phyloP scores from a whole-genome alignment of 1,140 invertebrate species.

The Aphelinus certus region DNA sequence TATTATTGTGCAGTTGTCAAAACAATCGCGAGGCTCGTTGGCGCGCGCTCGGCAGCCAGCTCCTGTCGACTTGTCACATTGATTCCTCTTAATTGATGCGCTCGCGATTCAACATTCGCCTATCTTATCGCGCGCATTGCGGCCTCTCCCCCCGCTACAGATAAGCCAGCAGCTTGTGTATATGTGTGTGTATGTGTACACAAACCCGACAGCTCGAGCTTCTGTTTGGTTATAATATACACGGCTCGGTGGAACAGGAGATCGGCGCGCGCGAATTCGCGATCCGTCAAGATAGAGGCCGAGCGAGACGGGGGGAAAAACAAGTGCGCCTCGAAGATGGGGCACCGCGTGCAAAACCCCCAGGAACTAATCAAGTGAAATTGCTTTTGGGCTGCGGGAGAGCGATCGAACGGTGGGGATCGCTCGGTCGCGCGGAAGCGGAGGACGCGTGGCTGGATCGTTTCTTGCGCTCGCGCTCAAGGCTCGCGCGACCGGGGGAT shows the following conservation, averaged over 20 bases:
- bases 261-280: constrained; percentile 42
- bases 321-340: too few relatives aligned
- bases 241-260: constrained; percentile 8
- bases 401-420: neutral
- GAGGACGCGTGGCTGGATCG: constrained; percentile 50
- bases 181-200: neutral
- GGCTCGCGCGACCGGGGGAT: constrained; percentile 49
- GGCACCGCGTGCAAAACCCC: neutral
- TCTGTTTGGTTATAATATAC: neutral
- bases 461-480: constrained; percentile 55
- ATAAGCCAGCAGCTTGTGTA: constrained; percentile 3
- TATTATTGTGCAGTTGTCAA: constrained; percentile 9
- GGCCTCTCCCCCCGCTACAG: neutral
- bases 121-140: constrained; percentile 8
- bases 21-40: neutral
- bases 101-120: neutral
- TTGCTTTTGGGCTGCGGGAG: constrained; percentile 38
- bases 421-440: neutral
- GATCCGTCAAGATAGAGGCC: neutral
- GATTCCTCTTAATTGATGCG: constrained; percentile 23
- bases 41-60: neutral
- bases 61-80: neutral
- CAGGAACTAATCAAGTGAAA: constrained; percentile 48
- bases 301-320: too few relatives aligned
- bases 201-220: neutral